Percentiles rank a stretch among this genome's conserved stretches.
phyloP scores from a whole-genome alignment of 2,113 vertebrate species.

The Lasiurus borealis region DNA sequence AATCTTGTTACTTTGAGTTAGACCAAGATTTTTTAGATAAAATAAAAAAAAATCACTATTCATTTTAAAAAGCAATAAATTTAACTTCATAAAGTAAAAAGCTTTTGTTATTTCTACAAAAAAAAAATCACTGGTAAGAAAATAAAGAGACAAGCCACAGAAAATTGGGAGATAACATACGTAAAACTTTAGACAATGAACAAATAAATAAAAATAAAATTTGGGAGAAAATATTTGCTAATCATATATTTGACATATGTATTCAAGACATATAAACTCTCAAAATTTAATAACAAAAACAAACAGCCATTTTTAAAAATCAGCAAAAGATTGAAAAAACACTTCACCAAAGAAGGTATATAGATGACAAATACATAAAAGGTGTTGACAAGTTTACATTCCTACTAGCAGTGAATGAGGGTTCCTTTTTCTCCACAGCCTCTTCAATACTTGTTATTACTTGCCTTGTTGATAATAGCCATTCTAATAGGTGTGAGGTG shows the following conservation, averaged over 20 bases:
- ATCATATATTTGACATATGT: neutral
- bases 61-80: neutral
- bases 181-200: too few species aligned
- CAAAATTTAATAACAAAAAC: neutral
- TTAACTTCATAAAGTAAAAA: slow-evolving; percentile 7
- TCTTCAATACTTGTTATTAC: neutral
- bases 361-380: neutral
- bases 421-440: neutral
- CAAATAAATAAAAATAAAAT: too few species aligned
- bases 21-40: slow-evolving; percentile 12
- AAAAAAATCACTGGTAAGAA: neutral
- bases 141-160: neutral
- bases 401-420: neutral
- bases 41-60: neutral
- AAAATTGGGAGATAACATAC: neutral
- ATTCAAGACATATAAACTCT: neutral
- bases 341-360: neutral
- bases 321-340: neutral
- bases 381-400: neutral
- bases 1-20: neutral
- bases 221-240: neutral
- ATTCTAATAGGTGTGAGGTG: neutral
- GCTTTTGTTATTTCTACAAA: neutral
- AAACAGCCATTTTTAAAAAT: neutral
- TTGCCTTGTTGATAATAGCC: neutral